Evolutionary conservation across 2,888 invertebrate species (phyloP), one percentile per base, ranked within the genome.

Genomic region (Azorinus chamasolen): DNA sequence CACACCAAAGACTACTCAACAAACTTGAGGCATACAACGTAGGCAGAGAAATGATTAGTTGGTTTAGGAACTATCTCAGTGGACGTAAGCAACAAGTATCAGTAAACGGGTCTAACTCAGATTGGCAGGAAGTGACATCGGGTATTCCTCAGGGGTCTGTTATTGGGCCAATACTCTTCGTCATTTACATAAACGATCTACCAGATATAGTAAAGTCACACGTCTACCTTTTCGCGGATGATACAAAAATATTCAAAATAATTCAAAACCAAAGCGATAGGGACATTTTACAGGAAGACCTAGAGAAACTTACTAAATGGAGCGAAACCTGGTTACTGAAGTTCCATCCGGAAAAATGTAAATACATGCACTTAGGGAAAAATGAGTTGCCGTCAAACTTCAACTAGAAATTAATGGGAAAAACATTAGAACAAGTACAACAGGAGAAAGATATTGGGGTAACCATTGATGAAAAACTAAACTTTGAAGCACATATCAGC

Each of bases 401-500:
- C n/a, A n/a, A n/a, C n/a, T n/a, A n/a, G n/a, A n/a, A n/a, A n/a
- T n/a, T n/a, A n/a, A n/a, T n/a, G n/a, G n/a, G n/a, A n/a, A n/a
- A n/a, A n/a, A n/a, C n/a, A n/a, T n/a, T n/a, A n/a, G n/a, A n/a
- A n/a, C n/a, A n/a, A n/a, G n/a, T n/a, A n/a, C n/a, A n/a, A n/a
- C n/a, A n/a, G n/a, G n/a, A n/a, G n/a, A n/a, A n/a, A n/a, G n/a
- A n/a, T n/a, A n/a, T n/a, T n/a, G n/a, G n/a, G n/a, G n/a, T n/a
- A n/a, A n/a, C n/a, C n/a, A n/a, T n/a, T n/a, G n/a, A 48, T n/a
- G 10, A 3, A 27, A 27, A 51, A 10, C 39, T 62, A 10, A 8
- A 8, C 16, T 62, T 51, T 32, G 62, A 62, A 6, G 12, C 22
- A 4, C 48, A 62, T n/a, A 62, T 62, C 14, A 20, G 16, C 18